A percentile compares a stretch with the other conserved stretches of the same genome.
phyloP scores from a whole-genome alignment of 2,113 vertebrate species.

The Odocoileus hemionus region DNA sequence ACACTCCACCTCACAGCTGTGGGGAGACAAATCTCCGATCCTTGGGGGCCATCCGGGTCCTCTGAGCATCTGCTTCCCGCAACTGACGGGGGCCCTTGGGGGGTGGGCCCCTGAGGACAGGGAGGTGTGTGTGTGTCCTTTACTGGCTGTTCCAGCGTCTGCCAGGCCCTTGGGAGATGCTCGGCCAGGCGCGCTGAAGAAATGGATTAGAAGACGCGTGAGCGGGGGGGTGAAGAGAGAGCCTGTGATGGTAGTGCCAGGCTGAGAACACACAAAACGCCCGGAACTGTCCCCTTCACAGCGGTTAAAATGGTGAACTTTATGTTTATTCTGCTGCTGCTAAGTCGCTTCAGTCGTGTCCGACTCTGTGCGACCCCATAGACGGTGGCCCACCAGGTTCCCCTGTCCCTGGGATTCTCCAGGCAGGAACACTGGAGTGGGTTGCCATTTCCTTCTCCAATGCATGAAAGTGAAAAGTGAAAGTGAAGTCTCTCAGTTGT shows the following conservation, averaged over 20 bases:
- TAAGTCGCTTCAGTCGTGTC: too few relatives aligned
- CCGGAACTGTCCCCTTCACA: rapidly evolving
- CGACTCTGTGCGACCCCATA: too few relatives aligned
- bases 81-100: background rate
- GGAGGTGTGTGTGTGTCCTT: background rate
- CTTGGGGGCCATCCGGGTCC: background rate
- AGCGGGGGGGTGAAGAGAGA: rapidly evolving
- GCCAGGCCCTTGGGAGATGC: background rate
- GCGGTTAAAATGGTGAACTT: background rate
- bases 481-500: too few relatives aligned
- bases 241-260: background rate
- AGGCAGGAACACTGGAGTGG: too few relatives aligned
- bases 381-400: too few relatives aligned
- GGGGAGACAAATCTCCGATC: background rate
- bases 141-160: background rate
- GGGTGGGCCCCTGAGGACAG: background rate
- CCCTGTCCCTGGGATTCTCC: too few relatives aligned
- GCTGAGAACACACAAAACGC: background rate
- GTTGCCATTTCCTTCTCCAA: too few relatives aligned
- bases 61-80: rapidly evolving
- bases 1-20: rapidly evolving
- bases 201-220: background rate
- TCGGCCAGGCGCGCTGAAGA: rapidly evolving
- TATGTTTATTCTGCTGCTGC: too few relatives aligned
- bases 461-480: too few relatives aligned